Evolutionary conservation across 2,888 invertebrate genomes (phyloP).

Genomic region (Caenorhabditis sp.): DNA sequence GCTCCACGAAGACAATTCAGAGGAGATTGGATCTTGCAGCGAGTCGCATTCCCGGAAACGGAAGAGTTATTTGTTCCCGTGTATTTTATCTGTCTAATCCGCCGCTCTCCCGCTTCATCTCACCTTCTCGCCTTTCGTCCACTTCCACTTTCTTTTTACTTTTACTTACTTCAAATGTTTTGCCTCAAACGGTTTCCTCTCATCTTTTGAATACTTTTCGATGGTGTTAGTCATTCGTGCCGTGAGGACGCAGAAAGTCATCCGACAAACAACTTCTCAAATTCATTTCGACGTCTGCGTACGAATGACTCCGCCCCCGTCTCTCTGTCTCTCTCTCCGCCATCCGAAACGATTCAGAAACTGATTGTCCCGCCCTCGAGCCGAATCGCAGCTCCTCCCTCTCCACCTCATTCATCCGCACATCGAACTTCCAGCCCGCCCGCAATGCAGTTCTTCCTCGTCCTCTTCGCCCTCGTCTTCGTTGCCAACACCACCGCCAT

Average conservation of each 20-base stretch:
- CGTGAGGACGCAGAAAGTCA: neutral
- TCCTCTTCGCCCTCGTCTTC: conserved; percentile 13
- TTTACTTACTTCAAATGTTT: neutral
- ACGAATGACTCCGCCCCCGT: neutral
- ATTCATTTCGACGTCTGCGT: conserved; percentile 12
- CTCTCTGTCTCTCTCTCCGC: conserved; percentile 7
- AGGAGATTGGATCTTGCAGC: neutral
- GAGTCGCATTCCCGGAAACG: neutral
- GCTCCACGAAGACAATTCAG: neutral
- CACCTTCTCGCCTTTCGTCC: neutral
- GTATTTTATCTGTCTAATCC: too few relatives aligned
- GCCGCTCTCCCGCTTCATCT: neutral
- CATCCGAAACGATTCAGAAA: conserved; percentile 13
- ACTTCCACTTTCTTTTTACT: too few relatives aligned
- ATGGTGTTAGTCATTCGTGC: too few relatives aligned
- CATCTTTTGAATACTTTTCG: too few relatives aligned
- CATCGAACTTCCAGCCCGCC: neutral
- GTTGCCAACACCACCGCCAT: conserved; percentile 17
- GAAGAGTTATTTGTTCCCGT: neutral
- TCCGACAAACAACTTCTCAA: conserved; percentile 25
- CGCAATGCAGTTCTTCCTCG: neutral
- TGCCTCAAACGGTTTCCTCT: too few relatives aligned
- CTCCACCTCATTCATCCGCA: neutral
- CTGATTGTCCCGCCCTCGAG: conserved; percentile 9
- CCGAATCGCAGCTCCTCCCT: neutral